A percentile compares a stretch with the other conserved stretches of the same genome.
Evolutionary conservation across 2,888 invertebrate species (phyloP).

Genomic region (Pseudanteris insignis): DNA sequence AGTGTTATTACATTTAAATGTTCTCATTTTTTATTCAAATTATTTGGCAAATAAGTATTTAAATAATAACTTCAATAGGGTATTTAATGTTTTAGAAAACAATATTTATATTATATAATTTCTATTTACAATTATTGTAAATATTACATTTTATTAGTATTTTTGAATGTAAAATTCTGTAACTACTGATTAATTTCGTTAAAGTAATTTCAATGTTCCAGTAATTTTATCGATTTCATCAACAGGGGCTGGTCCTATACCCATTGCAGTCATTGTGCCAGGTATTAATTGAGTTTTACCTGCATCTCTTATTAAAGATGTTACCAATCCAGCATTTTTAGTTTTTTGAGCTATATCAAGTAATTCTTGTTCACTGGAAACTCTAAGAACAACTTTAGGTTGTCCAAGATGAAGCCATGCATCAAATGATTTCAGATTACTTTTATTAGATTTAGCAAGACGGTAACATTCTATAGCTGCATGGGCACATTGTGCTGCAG

Average conservation of each 20-base stretch:
- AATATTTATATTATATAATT: neutral
- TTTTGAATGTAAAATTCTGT: constrained; percentile 1
- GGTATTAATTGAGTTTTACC: constrained; percentile 76
- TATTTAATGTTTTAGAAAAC: neutral
- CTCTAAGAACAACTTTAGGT: constrained; percentile 78
- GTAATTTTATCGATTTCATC: constrained; percentile 72
- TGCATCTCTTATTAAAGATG: constrained; percentile 70
- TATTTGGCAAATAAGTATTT: too few relatives aligned
- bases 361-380: constrained; percentile 69
- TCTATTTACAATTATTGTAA: neutral
- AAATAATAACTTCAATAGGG: neutral
- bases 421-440: constrained; percentile 66
- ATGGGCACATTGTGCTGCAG: constrained; percentile 83
- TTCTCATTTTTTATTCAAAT: too few relatives aligned
- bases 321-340: constrained; percentile 69
- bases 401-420: constrained; percentile 76
- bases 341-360: constrained; percentile 69
- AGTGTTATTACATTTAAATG: too few relatives aligned
- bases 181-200: constrained; percentile 33
- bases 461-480: constrained; percentile 78
- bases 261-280: constrained; percentile 77
- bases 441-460: constrained; percentile 62
- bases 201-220: constrained; percentile 74
- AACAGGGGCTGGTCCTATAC: constrained; percentile 76
- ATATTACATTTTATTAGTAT: neutral